Percentiles rank a stretch among this genome's conserved stretches.
Evolutionary conservation across 2,888 invertebrate genomes (phyloP).

Genomic region (Halictus ligatus): DNA sequence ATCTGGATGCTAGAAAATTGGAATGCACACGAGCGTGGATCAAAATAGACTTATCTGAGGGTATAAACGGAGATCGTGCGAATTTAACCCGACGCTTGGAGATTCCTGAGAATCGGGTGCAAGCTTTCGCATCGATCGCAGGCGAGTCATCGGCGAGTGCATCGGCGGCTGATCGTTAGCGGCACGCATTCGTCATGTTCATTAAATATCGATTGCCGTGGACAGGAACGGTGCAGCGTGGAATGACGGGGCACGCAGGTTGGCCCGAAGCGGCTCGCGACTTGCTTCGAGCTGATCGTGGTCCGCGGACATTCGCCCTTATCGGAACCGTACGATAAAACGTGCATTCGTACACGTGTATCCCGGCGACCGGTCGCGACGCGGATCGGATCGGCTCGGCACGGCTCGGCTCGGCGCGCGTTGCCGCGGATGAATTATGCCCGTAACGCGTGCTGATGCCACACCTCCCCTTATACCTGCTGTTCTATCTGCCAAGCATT

Average conservation of each 20-base stretch:
- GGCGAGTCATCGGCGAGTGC: constrained; percentile 31
- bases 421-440: constrained; percentile 77
- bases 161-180: constrained; percentile 51
- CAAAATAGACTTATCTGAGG: not conserved
- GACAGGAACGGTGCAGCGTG: constrained; percentile 8
- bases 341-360: constrained; percentile 72
- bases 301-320: constrained; percentile 55
- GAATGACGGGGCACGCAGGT: constrained; percentile 33
- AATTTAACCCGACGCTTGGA: not conserved
- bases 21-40: not conserved
- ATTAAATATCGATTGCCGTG: constrained; percentile 71
- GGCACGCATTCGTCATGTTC: constrained; percentile 56
- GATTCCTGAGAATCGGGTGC: constrained; percentile 27
- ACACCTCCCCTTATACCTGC: constrained; percentile 75
- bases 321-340: constrained; percentile 73
- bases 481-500: constrained; percentile 74
- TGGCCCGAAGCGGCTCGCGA: not conserved
- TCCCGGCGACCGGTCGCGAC: constrained; percentile 53
- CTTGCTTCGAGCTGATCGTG: constrained; percentile 17
- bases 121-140: constrained; percentile 33
- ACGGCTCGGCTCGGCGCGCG: constrained; percentile 6
- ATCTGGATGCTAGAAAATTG: not conserved
- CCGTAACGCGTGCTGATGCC: constrained; percentile 79
- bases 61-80: not conserved
- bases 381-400: not conserved